These are phyloP conservation scores for Telenomus remus DNA, from an alignment of 1,140 invertebrate genomes.

Conservation along the genomic window DNA sequence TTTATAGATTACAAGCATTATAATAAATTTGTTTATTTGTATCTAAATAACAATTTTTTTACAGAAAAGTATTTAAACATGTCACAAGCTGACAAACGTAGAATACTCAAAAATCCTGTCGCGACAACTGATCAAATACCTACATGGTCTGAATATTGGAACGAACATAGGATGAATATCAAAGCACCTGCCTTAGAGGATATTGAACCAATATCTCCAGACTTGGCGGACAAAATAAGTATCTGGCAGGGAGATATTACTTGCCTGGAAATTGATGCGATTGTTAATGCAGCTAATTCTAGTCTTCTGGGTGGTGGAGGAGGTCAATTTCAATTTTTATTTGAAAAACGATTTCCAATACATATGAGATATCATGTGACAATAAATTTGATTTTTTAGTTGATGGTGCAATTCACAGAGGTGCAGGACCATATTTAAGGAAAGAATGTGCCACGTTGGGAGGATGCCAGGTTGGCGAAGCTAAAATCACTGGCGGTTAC, in stretches of 20 bases:
- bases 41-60: too few relatives aligned
- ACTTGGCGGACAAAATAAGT: constrained; percentile 79
- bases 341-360: too few relatives aligned
- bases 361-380: too few relatives aligned
- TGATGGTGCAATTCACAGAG: constrained; percentile 90
- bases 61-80: constrained; percentile 77
- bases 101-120: constrained; percentile 73
- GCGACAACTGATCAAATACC: constrained; percentile 75
- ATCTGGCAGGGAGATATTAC: constrained; percentile 91
- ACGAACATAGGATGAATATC: constrained; percentile 69
- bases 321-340: constrained; percentile 66
- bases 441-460: constrained; percentile 83
- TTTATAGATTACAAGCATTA: too few relatives aligned
- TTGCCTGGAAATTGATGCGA: constrained; percentile 89
- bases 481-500: constrained; percentile 89
- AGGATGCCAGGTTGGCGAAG: constrained; percentile 85
- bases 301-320: constrained; percentile 87
- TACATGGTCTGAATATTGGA: constrained; percentile 78
- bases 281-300: constrained; percentile 94
- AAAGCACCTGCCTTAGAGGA: constrained; percentile 61
- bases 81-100: constrained; percentile 76
- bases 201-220: constrained; percentile 69
- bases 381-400: constrained; percentile 76
- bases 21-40: too few relatives aligned
- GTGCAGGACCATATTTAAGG: constrained; percentile 81